Evolutionary conservation across 2,888 invertebrate species (phyloP).

Genomic region (Morinoia aosen): DNA sequence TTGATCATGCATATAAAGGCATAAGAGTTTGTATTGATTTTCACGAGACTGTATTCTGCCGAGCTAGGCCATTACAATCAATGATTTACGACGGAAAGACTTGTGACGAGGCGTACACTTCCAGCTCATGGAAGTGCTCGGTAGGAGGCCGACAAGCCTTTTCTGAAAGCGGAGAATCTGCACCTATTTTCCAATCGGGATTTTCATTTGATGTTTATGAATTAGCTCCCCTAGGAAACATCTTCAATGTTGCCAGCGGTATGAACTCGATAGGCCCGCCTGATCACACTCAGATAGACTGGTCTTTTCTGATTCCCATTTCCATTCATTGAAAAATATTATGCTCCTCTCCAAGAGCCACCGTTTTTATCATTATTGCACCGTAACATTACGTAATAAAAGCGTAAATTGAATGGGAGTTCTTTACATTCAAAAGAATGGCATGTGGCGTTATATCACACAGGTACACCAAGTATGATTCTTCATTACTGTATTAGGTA

Average conservation of each 20-base stretch:
- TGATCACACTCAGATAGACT: conserved; percentile 83
- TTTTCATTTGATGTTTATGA: too few relatives aligned
- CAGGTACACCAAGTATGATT: not conserved
- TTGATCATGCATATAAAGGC: too few relatives aligned
- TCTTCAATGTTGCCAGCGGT: conserved; percentile 90
- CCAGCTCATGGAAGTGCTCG: too few relatives aligned
- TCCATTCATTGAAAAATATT: not conserved
- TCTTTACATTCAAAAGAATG: not conserved
- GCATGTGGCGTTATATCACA: not conserved
- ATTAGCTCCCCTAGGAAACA: conserved; percentile 76
- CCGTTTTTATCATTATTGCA: not conserved
- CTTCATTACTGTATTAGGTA: not conserved
- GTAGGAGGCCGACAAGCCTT: too few relatives aligned
- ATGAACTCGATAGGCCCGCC: conserved; percentile 93
- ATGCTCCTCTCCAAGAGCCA: not conserved
- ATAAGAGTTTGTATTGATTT: too few relatives aligned
- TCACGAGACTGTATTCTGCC: too few relatives aligned
- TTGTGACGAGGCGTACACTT: too few relatives aligned
- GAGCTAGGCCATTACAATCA: too few relatives aligned
- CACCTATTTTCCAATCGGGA: too few relatives aligned
- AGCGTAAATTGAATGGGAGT: not conserved
- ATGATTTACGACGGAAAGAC: too few relatives aligned
- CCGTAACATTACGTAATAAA: not conserved
- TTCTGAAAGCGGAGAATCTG: too few relatives aligned
- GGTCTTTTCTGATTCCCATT: not conserved